Conservation (phyloP, 2,113 vertebrate species). For the Platichthys flesus region DNA sequence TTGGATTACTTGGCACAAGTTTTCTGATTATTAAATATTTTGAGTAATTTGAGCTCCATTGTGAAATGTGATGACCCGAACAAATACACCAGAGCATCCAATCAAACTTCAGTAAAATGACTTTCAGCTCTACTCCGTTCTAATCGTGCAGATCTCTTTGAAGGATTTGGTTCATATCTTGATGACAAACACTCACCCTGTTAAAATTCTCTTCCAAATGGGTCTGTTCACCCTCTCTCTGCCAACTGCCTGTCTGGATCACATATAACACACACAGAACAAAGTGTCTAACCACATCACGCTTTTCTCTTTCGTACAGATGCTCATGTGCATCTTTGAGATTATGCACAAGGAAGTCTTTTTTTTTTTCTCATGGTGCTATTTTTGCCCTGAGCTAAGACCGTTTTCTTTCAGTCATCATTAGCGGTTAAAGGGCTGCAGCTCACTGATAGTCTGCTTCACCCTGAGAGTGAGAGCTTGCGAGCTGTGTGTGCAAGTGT, state of each 20-base stretch:
- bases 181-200: too few species aligned
- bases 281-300: neutral
- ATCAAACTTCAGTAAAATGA: too few species aligned
- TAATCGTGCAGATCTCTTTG: too few species aligned
- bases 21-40: too few species aligned
- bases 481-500: neutral
- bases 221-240: too few species aligned
- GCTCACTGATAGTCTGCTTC: neutral
- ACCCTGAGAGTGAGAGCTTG: neutral
- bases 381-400: conserved; percentile 8
- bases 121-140: too few species aligned
- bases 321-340: neutral
- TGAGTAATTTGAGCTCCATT: too few species aligned
- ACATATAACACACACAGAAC: neutral
- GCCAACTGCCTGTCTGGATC: too few species aligned
- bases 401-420: neutral
- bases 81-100: too few species aligned
- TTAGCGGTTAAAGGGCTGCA: neutral
- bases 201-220: too few species aligned
- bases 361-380: neutral
- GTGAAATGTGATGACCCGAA: neutral
- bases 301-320: conserved; percentile 35
- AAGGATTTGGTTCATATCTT: too few species aligned
- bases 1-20: too few species aligned
- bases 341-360: conserved; percentile 32